Evolutionary conservation across 2,888 invertebrate genomes (phyloP).

Genomic region (Branchipolynoe longqiensis): DNA sequence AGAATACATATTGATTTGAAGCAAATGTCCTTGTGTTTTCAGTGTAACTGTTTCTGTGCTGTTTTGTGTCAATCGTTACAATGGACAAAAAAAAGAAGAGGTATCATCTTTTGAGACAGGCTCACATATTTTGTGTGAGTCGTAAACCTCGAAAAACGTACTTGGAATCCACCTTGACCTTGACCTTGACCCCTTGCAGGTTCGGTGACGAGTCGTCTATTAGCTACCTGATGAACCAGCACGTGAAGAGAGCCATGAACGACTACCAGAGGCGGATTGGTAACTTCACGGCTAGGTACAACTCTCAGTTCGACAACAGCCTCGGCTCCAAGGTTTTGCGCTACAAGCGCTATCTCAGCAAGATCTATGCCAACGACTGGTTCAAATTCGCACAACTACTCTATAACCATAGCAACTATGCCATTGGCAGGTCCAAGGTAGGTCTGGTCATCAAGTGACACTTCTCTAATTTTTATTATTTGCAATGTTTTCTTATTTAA

Average conservation of each 20-base stretch:
- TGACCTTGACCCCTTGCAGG: background rate
- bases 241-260: slow-evolving; percentile 54
- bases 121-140: too few relatives aligned
- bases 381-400: slow-evolving; percentile 72
- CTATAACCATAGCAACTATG: slow-evolving; percentile 63
- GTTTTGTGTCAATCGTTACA: too few relatives aligned
- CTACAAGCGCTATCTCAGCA: slow-evolving; percentile 73
- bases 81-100: too few relatives aligned
- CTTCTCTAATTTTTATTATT: too few relatives aligned
- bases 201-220: slow-evolving; percentile 61
- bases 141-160: too few relatives aligned
- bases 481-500: too few relatives aligned
- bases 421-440: slow-evolving; percentile 41
- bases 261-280: slow-evolving; percentile 52
- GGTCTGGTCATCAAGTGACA: too few relatives aligned
- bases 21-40: too few relatives aligned
- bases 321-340: slow-evolving; percentile 59
- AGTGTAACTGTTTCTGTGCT: too few relatives aligned
- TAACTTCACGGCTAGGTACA: slow-evolving; percentile 60
- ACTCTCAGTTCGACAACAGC: slow-evolving; percentile 32
- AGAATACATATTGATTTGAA: too few relatives aligned
- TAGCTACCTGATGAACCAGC: slow-evolving; percentile 62
- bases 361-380: slow-evolving; percentile 75
- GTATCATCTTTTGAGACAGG: too few relatives aligned
- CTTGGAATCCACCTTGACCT: too few relatives aligned